Base-by-base conservation (phyloP, 2,797 vertebrate genomes). In the Enteromius trimaculatus region DNA sequence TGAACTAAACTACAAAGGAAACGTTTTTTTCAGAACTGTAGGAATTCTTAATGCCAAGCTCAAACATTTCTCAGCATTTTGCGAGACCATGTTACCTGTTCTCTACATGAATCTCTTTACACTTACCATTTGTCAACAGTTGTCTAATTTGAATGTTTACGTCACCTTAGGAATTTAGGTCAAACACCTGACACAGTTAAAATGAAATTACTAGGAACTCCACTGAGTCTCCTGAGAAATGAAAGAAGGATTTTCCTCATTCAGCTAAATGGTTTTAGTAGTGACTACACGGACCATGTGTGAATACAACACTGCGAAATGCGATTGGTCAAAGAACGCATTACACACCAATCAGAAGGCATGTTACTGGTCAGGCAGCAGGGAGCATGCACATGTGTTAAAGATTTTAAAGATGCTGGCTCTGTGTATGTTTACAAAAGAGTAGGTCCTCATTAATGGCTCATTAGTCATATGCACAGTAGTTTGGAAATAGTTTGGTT, bases 391-490 rank as follows among this genome's bases (percentile, higher is more conserved):
- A 79, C 83, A 84, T 69, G 29, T 85, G 78, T 76, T 47, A 76
- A 66, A 80, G 69, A 80, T 80, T 84, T 84, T 53, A 80, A 68
- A 76, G 37, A 80, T 19, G 78, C 78, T 75, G 70, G 78, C 60
- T 75, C 17, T 49, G 85, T 78, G 74, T 49, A 76, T 80, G 79
- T 84, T 80, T 84, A 47, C 53, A 66, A 58, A 81, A 79, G 85
- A 70, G 42, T 81, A 62, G 53, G 29, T 81, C 79, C 70, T 80
- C 64, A 80, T 85, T 80, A 80, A 84, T 68, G 68, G 49, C 76
- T 29, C 69, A 82, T 83, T 83, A 83, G 70, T 79, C 85, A 58
- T 74, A 68, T 64, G 31, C 44, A 83, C 69, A 80, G 79, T 80
- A 79, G 58, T 81, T 69, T 81, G 51, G 64, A 80, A 80, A 64